Conservation (phyloP, 2,797 vertebrate species). For the Ficedula albicollis region DNA sequence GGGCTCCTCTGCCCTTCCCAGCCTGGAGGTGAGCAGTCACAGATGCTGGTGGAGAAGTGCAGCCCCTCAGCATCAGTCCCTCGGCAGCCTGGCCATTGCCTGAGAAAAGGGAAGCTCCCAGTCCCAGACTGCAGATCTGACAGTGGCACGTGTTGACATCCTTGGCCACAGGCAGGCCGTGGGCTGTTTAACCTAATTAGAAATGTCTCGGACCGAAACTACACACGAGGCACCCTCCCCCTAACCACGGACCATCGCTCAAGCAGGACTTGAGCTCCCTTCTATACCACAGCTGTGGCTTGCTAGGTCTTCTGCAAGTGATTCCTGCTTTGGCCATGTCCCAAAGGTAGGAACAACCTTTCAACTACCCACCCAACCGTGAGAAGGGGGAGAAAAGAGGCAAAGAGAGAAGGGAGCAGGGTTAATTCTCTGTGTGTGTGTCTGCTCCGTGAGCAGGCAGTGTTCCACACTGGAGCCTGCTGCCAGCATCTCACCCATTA, state of each 20-base stretch:
- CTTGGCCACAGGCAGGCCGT: background rate
- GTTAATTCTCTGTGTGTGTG: background rate
- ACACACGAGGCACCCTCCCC: background rate
- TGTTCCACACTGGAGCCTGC: background rate
- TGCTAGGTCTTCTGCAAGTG: background rate
- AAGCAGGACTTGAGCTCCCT: background rate
- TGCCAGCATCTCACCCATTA: background rate
- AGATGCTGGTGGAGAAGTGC: background rate
- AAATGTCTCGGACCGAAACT: background rate
- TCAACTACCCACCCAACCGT: background rate
- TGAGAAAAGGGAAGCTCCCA: background rate
- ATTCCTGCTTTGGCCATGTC: background rate
- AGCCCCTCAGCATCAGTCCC: background rate
- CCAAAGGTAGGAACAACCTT: background rate
- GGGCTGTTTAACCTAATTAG: conserved; percentile 32
- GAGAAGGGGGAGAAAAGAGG: background rate
- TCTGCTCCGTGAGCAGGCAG: background rate
- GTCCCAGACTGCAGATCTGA: background rate
- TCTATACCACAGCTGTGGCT: accelerated
- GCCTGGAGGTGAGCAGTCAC: accelerated
- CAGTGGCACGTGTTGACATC: background rate
- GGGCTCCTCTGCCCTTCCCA: background rate
- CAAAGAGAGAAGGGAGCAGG: accelerated
- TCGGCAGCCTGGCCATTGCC: background rate
- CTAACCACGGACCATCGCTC: accelerated